phyloP scores from a whole-genome alignment of 2,797 vertebrate species.

The Smutsia gigantea region DNA sequence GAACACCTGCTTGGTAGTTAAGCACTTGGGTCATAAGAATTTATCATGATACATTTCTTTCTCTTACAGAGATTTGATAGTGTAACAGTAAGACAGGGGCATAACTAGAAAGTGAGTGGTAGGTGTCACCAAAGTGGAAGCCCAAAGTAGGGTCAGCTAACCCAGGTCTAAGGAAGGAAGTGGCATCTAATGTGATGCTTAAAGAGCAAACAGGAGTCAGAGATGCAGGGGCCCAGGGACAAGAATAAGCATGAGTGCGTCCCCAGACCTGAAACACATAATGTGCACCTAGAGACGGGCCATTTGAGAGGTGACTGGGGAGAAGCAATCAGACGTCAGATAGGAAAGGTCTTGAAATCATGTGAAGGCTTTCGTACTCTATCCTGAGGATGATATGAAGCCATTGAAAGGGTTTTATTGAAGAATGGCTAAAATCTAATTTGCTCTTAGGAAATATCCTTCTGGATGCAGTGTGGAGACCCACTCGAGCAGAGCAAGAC shows the following conservation, averaged over 20 bases:
- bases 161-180: background rate
- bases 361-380: background rate
- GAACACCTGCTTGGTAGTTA: background rate
- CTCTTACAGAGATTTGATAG: background rate
- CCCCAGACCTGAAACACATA: background rate
- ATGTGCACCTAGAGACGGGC: background rate
- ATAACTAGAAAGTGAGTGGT: background rate
- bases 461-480: background rate
- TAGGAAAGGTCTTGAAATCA: background rate
- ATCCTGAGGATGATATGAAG: background rate
- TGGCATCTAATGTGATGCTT: background rate
- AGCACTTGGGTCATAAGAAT: background rate
- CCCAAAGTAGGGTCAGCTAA: background rate
- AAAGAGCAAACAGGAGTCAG: background rate
- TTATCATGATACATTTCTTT: conserved; percentile 2
- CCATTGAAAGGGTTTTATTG: background rate
- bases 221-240: background rate
- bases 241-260: background rate
- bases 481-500: background rate
- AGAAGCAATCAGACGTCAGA: background rate
- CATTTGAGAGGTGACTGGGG: background rate
- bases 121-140: background rate
- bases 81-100: background rate
- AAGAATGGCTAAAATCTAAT: background rate
- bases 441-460: background rate